A percentile compares a stretch with the other conserved stretches of the same genome.
phyloP scores from a whole-genome alignment of 2,113 vertebrate genomes.

The Eptesicus fuscus region DNA sequence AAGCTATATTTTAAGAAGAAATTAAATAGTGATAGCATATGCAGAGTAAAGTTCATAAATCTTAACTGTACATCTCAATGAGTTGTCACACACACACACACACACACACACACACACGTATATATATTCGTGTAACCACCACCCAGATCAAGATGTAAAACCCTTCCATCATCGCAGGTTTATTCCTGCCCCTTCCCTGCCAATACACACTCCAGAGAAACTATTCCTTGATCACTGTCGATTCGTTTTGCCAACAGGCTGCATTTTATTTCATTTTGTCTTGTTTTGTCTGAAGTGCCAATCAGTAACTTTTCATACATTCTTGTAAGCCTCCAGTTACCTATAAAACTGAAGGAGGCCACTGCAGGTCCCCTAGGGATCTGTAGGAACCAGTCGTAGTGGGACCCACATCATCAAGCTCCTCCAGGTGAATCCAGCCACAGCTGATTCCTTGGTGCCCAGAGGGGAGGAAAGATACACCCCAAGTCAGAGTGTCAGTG shows the following conservation, averaged over 20 bases:
- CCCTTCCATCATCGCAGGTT: neutral
- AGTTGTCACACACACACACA: neutral
- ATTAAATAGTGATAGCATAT: neutral
- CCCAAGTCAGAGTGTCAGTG: neutral
- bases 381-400: neutral
- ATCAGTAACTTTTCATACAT: neutral
- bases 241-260: neutral
- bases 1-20: neutral
- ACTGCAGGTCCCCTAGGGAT: neutral
- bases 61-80: neutral
- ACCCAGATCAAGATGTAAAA: neutral
- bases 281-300: neutral
- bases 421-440: neutral
- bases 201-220: neutral
- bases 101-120: accelerated
- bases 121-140: neutral
- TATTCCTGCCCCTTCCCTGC: neutral
- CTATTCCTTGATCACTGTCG: neutral
- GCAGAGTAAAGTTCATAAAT: neutral
- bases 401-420: neutral
- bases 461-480: neutral
- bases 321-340: neutral
- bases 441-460: neutral
- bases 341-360: neutral
- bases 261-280: neutral